phyloP scores from a whole-genome alignment of 2,888 invertebrate species.

The Tipula helvola region DNA sequence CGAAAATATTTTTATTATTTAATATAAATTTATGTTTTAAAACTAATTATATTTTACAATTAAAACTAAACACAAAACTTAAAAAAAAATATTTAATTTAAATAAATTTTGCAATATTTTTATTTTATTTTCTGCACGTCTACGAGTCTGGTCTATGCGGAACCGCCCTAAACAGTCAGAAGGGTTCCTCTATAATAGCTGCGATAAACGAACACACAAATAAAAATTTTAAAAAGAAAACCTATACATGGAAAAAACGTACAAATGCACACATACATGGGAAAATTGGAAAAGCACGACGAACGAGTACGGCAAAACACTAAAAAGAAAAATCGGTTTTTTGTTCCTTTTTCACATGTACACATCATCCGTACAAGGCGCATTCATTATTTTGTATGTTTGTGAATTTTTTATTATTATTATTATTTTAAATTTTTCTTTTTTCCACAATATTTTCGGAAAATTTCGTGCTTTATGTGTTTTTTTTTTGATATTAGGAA shows the following conservation, averaged over 20 bases:
- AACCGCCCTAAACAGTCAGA: conserved; percentile 38
- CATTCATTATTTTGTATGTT: neutral
- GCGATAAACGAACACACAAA: neutral
- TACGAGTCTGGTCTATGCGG: conserved; percentile 32
- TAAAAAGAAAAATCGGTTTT: neutral
- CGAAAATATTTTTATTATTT: neutral
- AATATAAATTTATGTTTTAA: neutral
- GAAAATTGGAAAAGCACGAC: neutral
- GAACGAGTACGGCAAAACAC: neutral
- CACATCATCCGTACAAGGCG: too few species aligned
- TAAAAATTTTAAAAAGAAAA: neutral
- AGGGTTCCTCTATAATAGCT: conserved; percentile 16
- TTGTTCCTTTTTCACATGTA: neutral
- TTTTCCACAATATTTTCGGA: neutral
- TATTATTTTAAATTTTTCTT: neutral
- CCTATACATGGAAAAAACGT: neutral
- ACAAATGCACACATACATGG: neutral
- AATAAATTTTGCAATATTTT: neutral
- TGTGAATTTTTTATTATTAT: neutral
- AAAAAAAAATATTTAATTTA: neutral
- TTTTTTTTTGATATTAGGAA: neutral
- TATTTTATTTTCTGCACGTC: conserved; percentile 20
- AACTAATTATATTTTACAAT: neutral
- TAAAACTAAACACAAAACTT: neutral
- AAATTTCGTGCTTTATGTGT: neutral